These are phyloP conservation scores for Macrostomum lignano DNA, from an alignment of 1,140 invertebrate species.

Conservation along the genomic window DNA sequence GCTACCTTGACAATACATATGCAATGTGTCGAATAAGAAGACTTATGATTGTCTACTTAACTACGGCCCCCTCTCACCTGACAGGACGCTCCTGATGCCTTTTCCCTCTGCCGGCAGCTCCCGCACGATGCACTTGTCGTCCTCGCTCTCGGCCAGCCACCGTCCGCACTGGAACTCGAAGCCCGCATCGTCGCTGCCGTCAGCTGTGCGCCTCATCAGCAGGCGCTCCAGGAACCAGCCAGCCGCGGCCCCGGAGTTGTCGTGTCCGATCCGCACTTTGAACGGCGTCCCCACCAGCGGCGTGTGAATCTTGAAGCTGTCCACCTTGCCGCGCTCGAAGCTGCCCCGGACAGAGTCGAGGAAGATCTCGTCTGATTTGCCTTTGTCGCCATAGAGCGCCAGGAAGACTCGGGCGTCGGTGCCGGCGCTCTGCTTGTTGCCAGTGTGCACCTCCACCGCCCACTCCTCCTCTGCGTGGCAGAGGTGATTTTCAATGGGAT, in stretches of 20 bases:
- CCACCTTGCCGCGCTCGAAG: slow-evolving; percentile 20
- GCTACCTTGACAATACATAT: no score
- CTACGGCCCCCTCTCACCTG: no score
- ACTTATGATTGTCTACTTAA: no score
- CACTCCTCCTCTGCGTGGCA: slow-evolving; percentile 14
- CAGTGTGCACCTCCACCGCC: slow-evolving; percentile 18
- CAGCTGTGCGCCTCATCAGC: slow-evolving; percentile 14
- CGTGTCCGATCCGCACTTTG: slow-evolving; percentile 24
- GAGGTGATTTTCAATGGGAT: slow-evolving; percentile 13
- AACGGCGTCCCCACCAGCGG: slow-evolving; percentile 18
- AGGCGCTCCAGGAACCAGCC: slow-evolving; percentile 25
- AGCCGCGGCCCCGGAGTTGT: slow-evolving; percentile 15
- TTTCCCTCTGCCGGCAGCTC: slow-evolving; percentile 23
- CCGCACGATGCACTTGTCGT: slow-evolving; percentile 18
- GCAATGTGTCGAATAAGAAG: no score
- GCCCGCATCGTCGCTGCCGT: slow-evolving; percentile 19
- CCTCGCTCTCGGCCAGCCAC: slow-evolving; percentile 25
- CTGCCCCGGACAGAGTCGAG: slow-evolving; percentile 18
- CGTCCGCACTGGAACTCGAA: slow-evolving; percentile 19
- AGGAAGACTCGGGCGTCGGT: slow-evolving; percentile 21
- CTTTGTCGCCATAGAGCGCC: slow-evolving; percentile 20
- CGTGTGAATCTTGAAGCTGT: slow-evolving; percentile 19
- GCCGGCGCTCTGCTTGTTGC: slow-evolving; percentile 15
- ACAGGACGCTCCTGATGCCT: slow-evolving; percentile 14
- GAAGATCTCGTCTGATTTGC: slow-evolving; percentile 20